Evolutionary conservation across 2,888 invertebrate species (phyloP), one percentile per base, ranked within the genome.

Genomic region (Gastracanthus pulcherrimus): DNA sequence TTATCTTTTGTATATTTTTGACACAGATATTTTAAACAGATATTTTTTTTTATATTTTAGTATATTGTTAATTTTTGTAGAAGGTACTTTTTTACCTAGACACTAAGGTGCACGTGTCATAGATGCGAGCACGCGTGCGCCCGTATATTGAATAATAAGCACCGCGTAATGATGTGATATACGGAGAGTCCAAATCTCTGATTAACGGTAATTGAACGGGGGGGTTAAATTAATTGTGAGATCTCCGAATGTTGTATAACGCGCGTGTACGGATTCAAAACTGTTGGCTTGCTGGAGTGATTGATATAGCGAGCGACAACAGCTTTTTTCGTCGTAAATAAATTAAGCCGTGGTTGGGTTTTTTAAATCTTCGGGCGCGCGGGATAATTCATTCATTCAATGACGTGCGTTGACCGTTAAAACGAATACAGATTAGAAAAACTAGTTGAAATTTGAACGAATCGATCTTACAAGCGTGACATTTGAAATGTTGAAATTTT

Each of bases 361-460:
- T 36, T 64, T 13, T 64, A 34, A 74, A 74, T 64, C 36, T 34
- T 34, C 16, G 45, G 45, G 0, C 34, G 11, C 34, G 34, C 31
- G 29, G 6, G 34, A 62, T 6, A 16, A 13, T 16, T 16, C n/a
- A 19, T 48, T 64, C 19, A 34, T 64, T 34, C n/a, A 64, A 48
- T 48, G 23, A 72, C 26, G 13, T 19, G 34, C 62, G 64, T 64
- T 31, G 23, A 1, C 9, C 23, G 19, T 13, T 60, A 19, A 5
- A 41, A 72, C 26, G n/a, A 58, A 72, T 58, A 26, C 23, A 31
- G 26, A 31, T 45, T 31, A 26, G 62, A 16, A 64, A 48, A 74
- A 64, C 74, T 64, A 62, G 62, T 74, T 62, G 23, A 74, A 60
- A 36, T 74, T 72, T 31, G 60, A 72, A 60, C 9, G 38, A 60